phyloP scores from a whole-genome alignment of 2,797 vertebrate genomes.

The Pangasius djambal region DNA sequence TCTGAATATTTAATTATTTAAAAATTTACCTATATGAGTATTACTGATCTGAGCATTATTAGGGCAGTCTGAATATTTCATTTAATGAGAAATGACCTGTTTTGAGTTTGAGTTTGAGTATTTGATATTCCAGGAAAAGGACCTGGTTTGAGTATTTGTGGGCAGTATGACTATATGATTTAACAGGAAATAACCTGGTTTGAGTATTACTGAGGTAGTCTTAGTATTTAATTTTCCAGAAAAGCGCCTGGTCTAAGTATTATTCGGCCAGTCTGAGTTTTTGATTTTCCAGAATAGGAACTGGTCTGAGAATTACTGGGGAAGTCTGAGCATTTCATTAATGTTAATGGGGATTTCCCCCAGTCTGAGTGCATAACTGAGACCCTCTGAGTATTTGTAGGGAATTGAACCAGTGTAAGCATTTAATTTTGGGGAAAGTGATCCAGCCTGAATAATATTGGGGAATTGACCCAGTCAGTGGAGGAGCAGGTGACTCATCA shows the following conservation, averaged over 20 bases:
- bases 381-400: background rate
- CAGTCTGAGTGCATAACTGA: background rate
- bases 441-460: conserved; percentile 14
- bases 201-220: background rate
- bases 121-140: background rate
- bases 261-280: background rate
- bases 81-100: background rate
- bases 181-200: background rate
- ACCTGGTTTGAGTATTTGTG: background rate
- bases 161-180: too few relatives aligned
- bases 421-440: conserved; percentile 3
- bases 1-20: background rate
- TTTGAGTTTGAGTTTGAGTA: background rate
- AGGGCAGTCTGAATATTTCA: background rate
- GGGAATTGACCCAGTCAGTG: conserved; percentile 15
- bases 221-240: background rate
- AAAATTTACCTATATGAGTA: background rate
- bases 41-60: too few relatives aligned
- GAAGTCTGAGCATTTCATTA: background rate
- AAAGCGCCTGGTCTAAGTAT: background rate
- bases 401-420: background rate
- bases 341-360: background rate
- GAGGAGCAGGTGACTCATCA: conserved; percentile 39
- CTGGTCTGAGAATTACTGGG: background rate
- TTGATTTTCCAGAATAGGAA: background rate